These are phyloP conservation scores for Caiman crocodilus DNA, from an alignment of 2,797 vertebrate genomes.

Conservation along the genomic window DNA sequence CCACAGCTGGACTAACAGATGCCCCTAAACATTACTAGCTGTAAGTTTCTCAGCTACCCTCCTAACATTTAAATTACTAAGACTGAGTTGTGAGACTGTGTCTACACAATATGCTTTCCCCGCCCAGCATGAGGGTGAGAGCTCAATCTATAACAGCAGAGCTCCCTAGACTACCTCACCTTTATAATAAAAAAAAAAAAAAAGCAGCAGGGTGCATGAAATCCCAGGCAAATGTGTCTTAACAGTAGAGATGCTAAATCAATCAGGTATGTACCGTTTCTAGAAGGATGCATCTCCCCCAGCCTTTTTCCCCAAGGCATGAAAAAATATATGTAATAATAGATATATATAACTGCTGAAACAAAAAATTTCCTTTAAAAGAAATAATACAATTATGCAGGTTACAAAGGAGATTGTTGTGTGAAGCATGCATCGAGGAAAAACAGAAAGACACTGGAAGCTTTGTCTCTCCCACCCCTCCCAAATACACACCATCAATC, in stretches of 20 bases:
- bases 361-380: neutral
- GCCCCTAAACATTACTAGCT: conserved; percentile 13
- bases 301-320: neutral
- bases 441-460: neutral
- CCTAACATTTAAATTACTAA: conserved; percentile 53
- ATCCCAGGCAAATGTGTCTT: conserved; percentile 50
- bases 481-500: neutral
- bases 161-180: neutral
- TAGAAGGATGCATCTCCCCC: conserved; percentile 26
- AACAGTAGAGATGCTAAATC: conserved; percentile 17
- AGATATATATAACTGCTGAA: neutral
- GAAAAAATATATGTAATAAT: neutral
- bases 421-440: no score
- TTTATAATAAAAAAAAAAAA: conserved; percentile 5
- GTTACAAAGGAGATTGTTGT: no score
- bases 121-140: neutral
- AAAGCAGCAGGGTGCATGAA: conserved; percentile 41
- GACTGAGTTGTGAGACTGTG: conserved; percentile 26
- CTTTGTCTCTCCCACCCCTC: neutral
- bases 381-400: no score
- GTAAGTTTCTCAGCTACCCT: conserved; percentile 10
- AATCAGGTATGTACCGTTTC: conserved; percentile 33
- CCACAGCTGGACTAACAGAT: conserved; percentile 46
- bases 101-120: conserved; percentile 29
- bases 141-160: neutral